Evolutionary conservation across 2,797 vertebrate genomes (phyloP), one percentile per base, ranked within the genome.

Genomic region (Helicolenus hilgendorfi): DNA sequence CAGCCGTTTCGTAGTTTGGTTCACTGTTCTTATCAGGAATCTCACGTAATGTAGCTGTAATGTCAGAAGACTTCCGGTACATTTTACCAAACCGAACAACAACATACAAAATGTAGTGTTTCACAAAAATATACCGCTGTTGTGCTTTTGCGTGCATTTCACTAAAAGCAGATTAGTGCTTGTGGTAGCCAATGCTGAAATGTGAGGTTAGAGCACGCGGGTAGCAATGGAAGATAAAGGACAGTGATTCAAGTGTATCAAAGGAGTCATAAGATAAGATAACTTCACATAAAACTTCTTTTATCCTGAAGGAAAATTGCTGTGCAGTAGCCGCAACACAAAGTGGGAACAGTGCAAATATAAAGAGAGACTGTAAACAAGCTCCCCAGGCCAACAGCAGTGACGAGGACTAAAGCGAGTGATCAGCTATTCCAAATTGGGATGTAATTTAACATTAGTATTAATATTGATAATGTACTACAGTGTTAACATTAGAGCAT

Each of bases 241-340:
- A 73, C 18, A 36, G 20, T 15, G 45, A 65, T 49, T 77, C 6
- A 64, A 73, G 62, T 69, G 27, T 36, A 26, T 60, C 27, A 76
- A 24, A 65, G 7, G 22, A 76, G 72, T 83, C 79, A 72, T 27
- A 58, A 65, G 78, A 88, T 62, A 38, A 38, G 78, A 88, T 62
- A 38, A 33, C 14, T 5, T 1, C 4, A 31, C 6, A n/a, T 20
- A 18, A 26, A 27, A 3, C 3, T 31, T 49, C 1, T 13, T n/a
- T 53, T 13, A 26, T 45, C 36, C 24, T 18, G 14, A 41, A 6
- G 41, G 18, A 31, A 31, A 11, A 41, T 10, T 11, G 38, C 8
- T 24, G n/a, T 0, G 22, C 22, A 18, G 36, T 22, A 11, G 15
- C 0, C 11, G 5, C 27, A n/a, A 53, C 7, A 70, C 67, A 31